Evolutionary conservation across 2,888 invertebrate species (phyloP).

Genomic region (Drosophila tripunctata): DNA sequence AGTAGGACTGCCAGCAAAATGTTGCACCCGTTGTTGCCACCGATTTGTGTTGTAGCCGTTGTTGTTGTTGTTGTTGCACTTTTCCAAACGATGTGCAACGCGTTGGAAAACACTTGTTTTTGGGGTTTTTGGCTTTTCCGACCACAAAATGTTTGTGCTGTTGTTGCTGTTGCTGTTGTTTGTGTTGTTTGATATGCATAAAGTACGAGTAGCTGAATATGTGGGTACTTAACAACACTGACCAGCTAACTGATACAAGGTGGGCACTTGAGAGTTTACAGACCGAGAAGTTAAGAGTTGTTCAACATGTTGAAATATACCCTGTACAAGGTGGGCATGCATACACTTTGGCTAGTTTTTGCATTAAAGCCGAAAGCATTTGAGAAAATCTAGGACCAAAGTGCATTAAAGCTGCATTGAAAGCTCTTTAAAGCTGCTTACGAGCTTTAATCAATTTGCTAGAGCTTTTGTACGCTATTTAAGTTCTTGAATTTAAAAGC

Average conservation of each 20-base stretch:
- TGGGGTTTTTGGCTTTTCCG: constrained; percentile 49
- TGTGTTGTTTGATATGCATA: constrained; percentile 19
- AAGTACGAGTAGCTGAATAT: constrained; percentile 21
- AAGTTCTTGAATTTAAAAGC: too few species aligned
- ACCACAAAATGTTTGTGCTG: constrained; percentile 41
- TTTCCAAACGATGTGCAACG: constrained; percentile 66
- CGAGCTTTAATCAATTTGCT: too few species aligned
- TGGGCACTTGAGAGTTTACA: constrained; percentile 43
- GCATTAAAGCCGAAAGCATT: background rate
- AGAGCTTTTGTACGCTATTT: too few species aligned
- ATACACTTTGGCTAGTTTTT: background rate
- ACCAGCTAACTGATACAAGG: constrained; percentile 52
- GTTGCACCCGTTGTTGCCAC: constrained; percentile 35
- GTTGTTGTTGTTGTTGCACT: constrained; percentile 22
- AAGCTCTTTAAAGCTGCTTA: background rate
- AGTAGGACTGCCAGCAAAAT: constrained; percentile 72
- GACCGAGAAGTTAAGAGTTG: constrained; percentile 28
- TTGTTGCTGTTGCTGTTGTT: background rate
- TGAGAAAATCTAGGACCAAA: background rate
- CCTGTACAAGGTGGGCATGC: constrained; percentile 5
- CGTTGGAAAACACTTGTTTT: constrained; percentile 78
- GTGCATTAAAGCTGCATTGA: background rate
- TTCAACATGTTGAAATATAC: constrained; percentile 17
- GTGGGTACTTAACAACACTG: constrained; percentile 28
- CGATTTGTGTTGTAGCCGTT: background rate